Base-by-base conservation (phyloP, 2,113 vertebrate genomes). In the Ailuropoda melanoleuca region DNA sequence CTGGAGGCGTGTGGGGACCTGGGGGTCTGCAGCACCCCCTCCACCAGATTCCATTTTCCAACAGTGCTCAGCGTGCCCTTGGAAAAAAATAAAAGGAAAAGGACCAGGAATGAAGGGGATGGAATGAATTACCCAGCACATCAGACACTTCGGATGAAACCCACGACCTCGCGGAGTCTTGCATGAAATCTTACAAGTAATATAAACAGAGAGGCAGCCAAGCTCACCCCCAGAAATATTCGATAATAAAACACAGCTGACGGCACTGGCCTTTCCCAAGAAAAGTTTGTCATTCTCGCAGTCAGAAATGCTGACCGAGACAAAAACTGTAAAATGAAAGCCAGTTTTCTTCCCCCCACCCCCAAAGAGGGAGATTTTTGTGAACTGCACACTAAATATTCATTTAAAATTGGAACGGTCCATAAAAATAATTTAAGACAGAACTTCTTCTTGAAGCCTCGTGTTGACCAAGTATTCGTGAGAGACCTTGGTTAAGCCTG, bases 191-290 rank as follows among this genome's bases (percentile, higher is more conserved):
- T 98, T 97, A 94, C 98, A 93, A 98, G 98, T 98, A 99, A 89
- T 97, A 98, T 98, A 98, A 98, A 98, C 98, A 98, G 98, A 98
- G 88, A 39, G 23, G 93, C 97, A 96, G 99, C 99, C 98, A 98
- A 98, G 97, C 98, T 98, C 98, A 96, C 98, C 99, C 98, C 98
- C 98, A 99, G 99, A 98, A 99, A 98, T 97, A 98, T 98, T 98
- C 98, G 97, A 97, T 99, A 99, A 99, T 99, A 98, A 99, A 98
- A 98, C 98, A 98, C 99, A 99, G 99, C 99, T 99, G 99, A 98
- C 97, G 98, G 92, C 87, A 94, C 97, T 97, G 98, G 98, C 98
- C 74, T 85, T 97, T 97, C 98, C 98, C 98, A 96, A 97, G 95
- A 93, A 74, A 98, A 96, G 97, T 98, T 98, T 98, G 98, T 98